Conservation (phyloP, 2,888 invertebrate genomes). For the Agrotis ipsilon region DNA sequence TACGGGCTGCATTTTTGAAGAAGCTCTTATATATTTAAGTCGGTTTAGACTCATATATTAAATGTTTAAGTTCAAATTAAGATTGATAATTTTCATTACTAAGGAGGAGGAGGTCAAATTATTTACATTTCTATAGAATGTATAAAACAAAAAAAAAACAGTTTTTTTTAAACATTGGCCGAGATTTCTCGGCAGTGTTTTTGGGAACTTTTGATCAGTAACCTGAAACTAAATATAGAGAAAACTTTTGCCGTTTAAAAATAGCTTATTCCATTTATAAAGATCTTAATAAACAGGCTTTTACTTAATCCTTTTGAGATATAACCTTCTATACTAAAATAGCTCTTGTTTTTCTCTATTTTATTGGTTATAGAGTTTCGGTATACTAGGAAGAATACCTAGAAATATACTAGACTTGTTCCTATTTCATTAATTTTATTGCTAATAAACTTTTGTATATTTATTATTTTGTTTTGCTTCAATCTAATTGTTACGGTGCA, state of each 20-base stretch:
- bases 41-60: not conserved
- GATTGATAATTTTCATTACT: not conserved
- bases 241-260: not conserved
- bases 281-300: not conserved
- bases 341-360: not conserved
- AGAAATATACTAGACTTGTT: not conserved
- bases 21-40: not conserved
- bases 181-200: not conserved
- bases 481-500: conserved; percentile 44
- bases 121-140: not conserved
- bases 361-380: not conserved
- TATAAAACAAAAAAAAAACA: too few relatives aligned
- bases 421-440: conserved; percentile 19
- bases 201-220: not conserved
- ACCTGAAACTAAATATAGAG: not conserved
- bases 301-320: not conserved
- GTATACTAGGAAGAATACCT: not conserved
- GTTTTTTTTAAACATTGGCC: not conserved
- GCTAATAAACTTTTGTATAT: conserved; percentile 10
- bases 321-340: not conserved
- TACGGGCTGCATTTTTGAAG: not conserved
- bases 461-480: conserved; percentile 15
- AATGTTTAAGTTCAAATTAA: not conserved
- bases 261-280: not conserved
- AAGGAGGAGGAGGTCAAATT: not conserved